Base-by-base conservation (phyloP, 2,113 vertebrate species). In the Hypocryptadius cinnamomeus region DNA sequence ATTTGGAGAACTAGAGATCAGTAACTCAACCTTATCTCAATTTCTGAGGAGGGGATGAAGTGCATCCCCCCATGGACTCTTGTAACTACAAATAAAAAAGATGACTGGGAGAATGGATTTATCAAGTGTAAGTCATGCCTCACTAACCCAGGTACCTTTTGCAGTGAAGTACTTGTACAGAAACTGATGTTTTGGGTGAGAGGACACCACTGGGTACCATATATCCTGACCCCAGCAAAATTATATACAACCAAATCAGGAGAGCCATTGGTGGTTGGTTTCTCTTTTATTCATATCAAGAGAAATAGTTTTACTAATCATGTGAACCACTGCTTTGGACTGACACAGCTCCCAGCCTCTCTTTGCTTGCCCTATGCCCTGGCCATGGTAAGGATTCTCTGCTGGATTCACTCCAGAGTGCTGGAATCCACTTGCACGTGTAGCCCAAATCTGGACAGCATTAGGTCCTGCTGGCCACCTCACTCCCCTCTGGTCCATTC, bases 391-490 rank as follows among this genome's bases (percentile, higher is more conserved):
- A 17, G 14, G 9, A 59, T 17, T 6, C 7, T 37, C 30, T 45
- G 10, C 14, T 51, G 25, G 8, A 73, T 63, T 68, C 53, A 45
- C 6, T 61, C 17, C 11, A 50, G 47, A 51, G 31, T 0, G 2
- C 10, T 25, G 59, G 17, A 44, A 19, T 53, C 7, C 35, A 50
- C 21, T 60, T 30, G 57, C 18, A 35, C 6, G 19, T 18, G 45
- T 10, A 71, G 44, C 6, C 12, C 28, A 44, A 40, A 44, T 4
- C 15, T 9, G 33, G 21, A 35, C 13, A 22, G 10, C 2, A 3
- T 5, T 20, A 3, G 4, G 11, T 17, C 44, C 27, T 0, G 0
- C 24, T 28, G 18, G 28, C 11, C 51, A 9, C 10, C 24, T 5
- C 10, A 21, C 9, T 51, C 11, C 15, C 7, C 11, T 9, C 20